Evolutionary conservation across 2,888 invertebrate species (phyloP), one percentile per base, ranked within the genome.

Genomic region (Alitta virens): DNA sequence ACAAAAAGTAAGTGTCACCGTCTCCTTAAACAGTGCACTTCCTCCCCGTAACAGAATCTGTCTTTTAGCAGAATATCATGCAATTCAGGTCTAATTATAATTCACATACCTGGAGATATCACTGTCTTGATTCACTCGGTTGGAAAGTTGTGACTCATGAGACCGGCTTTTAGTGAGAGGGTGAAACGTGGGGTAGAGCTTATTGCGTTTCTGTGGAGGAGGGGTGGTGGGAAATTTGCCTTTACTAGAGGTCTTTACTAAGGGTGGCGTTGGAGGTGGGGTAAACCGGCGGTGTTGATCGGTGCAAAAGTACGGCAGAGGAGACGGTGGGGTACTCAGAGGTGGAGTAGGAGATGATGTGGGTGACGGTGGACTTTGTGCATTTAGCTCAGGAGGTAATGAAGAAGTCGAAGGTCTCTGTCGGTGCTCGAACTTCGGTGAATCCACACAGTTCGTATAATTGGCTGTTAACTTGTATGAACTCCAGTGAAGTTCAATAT

Each of bases 401-500:
- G 76, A 78, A 16, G 78, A 76, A n/a, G 75, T 75, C 42, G 76
- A 75, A 27, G 77, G 74, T 49, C 77, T 62, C 55, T 65, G 68
- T 18, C 23, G 26, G 26, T 57, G 58, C 14, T 38, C 43, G 42
- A 68, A 65, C 38, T 69, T 69, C 46, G 71, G 66, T 51, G 72
- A 65, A 25, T 60, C 66, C 5, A 68, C 83, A 82, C 70, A 81
- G 82, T 67, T 79, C n/a, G 75, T 73, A 62, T 75, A 75, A 50
- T 72, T 75, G 9, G 75, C 75, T 18, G 74, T 75, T 77, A 87
- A 75, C 38, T 70, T 73, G 58, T 72, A 95, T 7, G 93, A 94
- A 83, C 95, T 94, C 94, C 95, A 96, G 83, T 91, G 94, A 72
- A 96, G 85, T 69, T 89, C 88, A 76, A 89, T 84, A 74, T 85